Evolutionary conservation across 1,140 invertebrate species (phyloP), one percentile per base, ranked within the genome.

Genomic region (Drosophila carrolli): DNA sequence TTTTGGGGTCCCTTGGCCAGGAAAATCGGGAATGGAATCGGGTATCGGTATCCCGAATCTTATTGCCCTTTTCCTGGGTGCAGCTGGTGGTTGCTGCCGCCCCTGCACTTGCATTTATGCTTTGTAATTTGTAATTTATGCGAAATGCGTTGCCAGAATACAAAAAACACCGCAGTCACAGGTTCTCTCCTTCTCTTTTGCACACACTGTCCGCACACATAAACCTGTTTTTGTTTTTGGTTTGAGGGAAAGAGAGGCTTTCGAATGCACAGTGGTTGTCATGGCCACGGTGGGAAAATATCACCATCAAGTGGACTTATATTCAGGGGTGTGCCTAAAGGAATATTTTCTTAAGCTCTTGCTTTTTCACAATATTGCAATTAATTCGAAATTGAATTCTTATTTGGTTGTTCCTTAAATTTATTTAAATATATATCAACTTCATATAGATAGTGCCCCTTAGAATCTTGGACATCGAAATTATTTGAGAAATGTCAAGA

Each of bases 111-210:
- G 19, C 54, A 58, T 44, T 38, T 48, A 65, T 51, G 47, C 50
- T 40, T 57, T 51, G 41, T 88, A 83, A 88, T 83, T 86, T 88
- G 46, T 88, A 83, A 86, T 83, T 86, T 88, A 88, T 88, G 80
- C 83, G 66, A 86, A 86, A 88, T 88, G 82, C 82, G 83, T 86
- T 86, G 82, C 82, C 78, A 82, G 83, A 78, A 82, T 82, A 88
- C 82, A 51, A 75, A 85, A 85, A 73, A 71, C 81, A 85, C 44
- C 56, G 71, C 48, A 47, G 70, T 46, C 61, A 38, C 41, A 27
- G 37, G n/a, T 27, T 53, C 40, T 54, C 35, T 47, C 46, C 58
- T 53, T 53, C 56, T 48, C 14, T 47, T 23, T 57, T 14, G 27
- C n/a, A 37, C 13, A 56, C 32, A 13, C 37, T 16, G 44, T 51